These are phyloP conservation scores for Tenualosa ilisha DNA, from an alignment of 2,797 vertebrate genomes.

Conservation along the genomic window DNA sequence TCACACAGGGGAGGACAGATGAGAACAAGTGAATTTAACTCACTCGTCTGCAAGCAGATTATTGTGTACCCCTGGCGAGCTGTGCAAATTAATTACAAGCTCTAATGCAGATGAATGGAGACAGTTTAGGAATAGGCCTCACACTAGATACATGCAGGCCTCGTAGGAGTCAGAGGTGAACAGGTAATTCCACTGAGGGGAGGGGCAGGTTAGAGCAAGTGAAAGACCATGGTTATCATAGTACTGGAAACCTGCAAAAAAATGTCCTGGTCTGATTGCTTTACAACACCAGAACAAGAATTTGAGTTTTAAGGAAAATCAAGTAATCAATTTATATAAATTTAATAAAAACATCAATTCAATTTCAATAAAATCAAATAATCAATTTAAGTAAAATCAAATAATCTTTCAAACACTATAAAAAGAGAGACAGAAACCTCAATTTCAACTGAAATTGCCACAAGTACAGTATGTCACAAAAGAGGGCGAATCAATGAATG, in stretches of 20 bases:
- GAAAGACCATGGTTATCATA: not conserved
- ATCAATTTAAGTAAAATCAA: not conserved
- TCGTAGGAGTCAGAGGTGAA: not conserved
- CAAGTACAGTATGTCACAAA: too few relatives aligned
- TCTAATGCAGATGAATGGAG: not conserved
- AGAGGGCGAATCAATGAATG: too few relatives aligned
- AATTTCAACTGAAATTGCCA: too few relatives aligned
- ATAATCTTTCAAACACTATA: too few relatives aligned
- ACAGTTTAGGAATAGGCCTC: not conserved
- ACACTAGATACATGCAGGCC: not conserved
- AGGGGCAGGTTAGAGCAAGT: not conserved
- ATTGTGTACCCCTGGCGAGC: not conserved
- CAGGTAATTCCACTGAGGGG: not conserved
- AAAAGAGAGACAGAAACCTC: too few relatives aligned
- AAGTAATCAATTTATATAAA: too few relatives aligned
- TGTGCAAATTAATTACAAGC: constrained; percentile 4
- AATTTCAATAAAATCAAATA: too few relatives aligned
- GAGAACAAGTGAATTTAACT: not conserved
- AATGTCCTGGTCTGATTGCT: not conserved
- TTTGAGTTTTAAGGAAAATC: not conserved
- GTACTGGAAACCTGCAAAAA: not conserved
- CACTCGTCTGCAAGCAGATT: not conserved
- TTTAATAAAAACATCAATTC: too few relatives aligned
- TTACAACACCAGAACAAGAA: not conserved
- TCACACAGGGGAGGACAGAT: not conserved